phyloP scores from a whole-genome alignment of 2,113 vertebrate genomes.

The Craseonycteris thonglongyai region DNA sequence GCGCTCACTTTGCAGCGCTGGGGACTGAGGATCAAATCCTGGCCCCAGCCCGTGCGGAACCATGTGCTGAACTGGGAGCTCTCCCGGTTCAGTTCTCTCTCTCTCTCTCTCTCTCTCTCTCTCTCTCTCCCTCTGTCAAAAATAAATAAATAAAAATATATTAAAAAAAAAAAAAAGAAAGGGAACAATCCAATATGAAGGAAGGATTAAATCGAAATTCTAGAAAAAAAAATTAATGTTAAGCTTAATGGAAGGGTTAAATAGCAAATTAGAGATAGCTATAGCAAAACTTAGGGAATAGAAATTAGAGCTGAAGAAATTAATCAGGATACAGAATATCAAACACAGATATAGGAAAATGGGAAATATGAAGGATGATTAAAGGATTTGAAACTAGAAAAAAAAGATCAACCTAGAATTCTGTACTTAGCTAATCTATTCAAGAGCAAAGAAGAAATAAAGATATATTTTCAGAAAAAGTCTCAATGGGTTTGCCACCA shows the following conservation, averaged over 20 bases:
- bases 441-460: constrained; percentile 11
- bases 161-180: too few species aligned
- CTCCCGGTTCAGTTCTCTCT: too few species aligned
- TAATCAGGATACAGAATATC: background rate
- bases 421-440: background rate
- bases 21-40: too few species aligned
- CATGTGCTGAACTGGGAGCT: too few species aligned
- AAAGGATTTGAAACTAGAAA: background rate
- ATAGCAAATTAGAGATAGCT: background rate
- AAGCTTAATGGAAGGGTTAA: background rate
- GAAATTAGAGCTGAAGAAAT: background rate
- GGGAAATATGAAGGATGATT: background rate
- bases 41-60: too few species aligned
- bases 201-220: background rate
- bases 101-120: too few species aligned
- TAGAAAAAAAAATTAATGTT: background rate
- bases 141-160: too few species aligned
- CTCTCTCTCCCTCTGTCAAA: too few species aligned
- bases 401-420: background rate
- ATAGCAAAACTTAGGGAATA: background rate
- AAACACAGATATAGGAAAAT: background rate
- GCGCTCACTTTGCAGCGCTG: too few species aligned
- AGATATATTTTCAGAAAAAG: background rate
- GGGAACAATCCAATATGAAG: background rate
- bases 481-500: background rate